Evolutionary conservation across 1,140 invertebrate species (phyloP), one percentile per base, ranked within the genome.

Genomic region (Ooceraea biroi): DNA sequence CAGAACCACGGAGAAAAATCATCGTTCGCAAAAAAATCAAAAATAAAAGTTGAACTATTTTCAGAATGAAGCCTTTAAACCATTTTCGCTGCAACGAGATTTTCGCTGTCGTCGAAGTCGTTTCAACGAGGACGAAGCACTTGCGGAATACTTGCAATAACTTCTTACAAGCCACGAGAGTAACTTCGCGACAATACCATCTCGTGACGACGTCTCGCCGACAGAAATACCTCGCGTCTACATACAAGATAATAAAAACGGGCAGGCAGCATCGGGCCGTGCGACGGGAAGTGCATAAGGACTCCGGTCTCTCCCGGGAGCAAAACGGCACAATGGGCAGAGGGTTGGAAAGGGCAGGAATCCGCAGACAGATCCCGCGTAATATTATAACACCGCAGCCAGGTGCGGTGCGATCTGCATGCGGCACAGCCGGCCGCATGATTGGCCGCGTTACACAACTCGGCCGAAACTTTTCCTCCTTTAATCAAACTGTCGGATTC

Each of bases 361-460:
- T 30, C n/a, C 52, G 14, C 36, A 7, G 7, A 36, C 36, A 36
- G 55, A 58, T 55, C 17, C 8, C 44, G 41, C 36, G 27, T 50
- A 52, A 72, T 82, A 82, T 82, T 61, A 58, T 60, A n/a, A n/a
- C n/a, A 73, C 44, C 52, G 58, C 41, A 27, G 12, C 78, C 78
- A 82, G 78, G 78, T 82, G 78, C 68, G 10, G n/a, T 68, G 19
- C 8, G 66, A 44, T 69, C 41, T 48, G 44, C 55, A 17, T 22
- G 57, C 72, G 55, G 25, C n/a, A 27, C 74, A 52, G 46, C 60
- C 60, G 44, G 58, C 27, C 58, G 27, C 44, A 36, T n/a, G 44
- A 48, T 65, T 36, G 25, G 14, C 61, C 27, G 60, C 46, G 61
- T 69, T 46, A 58, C 44, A 76, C n/a, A 60, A 27, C 12, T 41